Evolutionary conservation across 2,888 invertebrate species (phyloP).

Genomic region (Gryllus longicercus): DNA sequence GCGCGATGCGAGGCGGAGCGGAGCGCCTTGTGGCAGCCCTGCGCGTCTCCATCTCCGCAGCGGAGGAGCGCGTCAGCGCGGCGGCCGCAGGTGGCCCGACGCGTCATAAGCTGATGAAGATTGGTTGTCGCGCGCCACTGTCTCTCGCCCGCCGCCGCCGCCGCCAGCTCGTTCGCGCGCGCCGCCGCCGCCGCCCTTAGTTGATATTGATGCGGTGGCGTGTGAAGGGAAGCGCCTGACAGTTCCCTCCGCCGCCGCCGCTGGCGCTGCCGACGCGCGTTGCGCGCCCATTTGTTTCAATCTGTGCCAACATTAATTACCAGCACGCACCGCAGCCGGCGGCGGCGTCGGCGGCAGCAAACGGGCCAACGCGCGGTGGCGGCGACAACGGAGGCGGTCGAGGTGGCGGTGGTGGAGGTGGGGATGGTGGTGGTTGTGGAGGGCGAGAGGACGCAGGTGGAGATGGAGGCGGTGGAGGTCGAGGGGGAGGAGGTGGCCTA

Average conservation of each 20-base stretch:
- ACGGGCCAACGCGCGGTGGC: too few relatives aligned
- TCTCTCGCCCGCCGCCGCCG: not conserved
- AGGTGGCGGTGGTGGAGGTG: too few relatives aligned
- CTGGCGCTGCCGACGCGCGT: not conserved
- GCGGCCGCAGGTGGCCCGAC: slow-evolving; percentile 1
- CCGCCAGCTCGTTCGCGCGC: not conserved
- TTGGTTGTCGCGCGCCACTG: not conserved
- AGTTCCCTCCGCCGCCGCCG: not conserved
- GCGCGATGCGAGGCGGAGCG: too few relatives aligned
- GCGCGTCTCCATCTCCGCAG: too few relatives aligned
- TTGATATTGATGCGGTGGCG: slow-evolving; percentile 17
- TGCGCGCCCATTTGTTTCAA: slow-evolving; percentile 34
- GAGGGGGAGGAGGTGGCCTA: too few relatives aligned
- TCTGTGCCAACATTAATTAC: slow-evolving; percentile 35
- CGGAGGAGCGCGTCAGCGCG: too few relatives aligned
- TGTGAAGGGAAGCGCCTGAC: slow-evolving; percentile 11
- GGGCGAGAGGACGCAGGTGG: too few relatives aligned
- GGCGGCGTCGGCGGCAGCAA: not conserved
- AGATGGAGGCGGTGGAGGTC: too few relatives aligned
- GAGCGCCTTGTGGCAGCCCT: too few relatives aligned
- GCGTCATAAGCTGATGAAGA: slow-evolving; percentile 8
- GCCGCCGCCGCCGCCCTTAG: not conserved
- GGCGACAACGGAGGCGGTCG: too few relatives aligned
- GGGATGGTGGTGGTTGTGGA: too few relatives aligned
- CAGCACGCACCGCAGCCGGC: not conserved